Percentiles rank a stretch among this genome's conserved stretches.
phyloP scores from a whole-genome alignment of 2,888 invertebrate genomes.

The Gnatocerus cornutus region DNA sequence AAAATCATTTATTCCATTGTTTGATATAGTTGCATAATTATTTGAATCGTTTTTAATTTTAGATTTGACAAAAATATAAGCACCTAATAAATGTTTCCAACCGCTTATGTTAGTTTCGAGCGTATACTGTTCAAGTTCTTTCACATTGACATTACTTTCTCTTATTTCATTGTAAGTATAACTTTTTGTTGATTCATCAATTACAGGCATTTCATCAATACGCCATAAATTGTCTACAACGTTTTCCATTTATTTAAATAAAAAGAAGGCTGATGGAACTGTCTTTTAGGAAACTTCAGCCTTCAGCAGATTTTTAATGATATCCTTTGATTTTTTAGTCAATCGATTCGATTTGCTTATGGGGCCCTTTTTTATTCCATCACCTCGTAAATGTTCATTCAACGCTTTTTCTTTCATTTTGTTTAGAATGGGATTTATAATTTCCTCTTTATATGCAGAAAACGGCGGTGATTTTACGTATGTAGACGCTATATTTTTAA shows the following conservation, averaged over 20 bases:
- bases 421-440: constrained; percentile 24
- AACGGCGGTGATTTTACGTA: constrained; percentile 33
- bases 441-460: constrained; percentile 37
- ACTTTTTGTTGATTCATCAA: constrained; percentile 19
- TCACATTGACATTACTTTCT: constrained; percentile 23
- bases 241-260: constrained; percentile 9
- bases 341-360: constrained; percentile 3
- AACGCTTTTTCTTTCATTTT: constrained; percentile 32
- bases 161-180: constrained; percentile 27
- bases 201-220: constrained; percentile 21
- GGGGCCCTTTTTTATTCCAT: constrained; percentile 6
- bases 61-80: constrained; percentile 11
- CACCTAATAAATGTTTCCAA: constrained; percentile 11
- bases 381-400: constrained; percentile 24
- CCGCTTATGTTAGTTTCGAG: constrained; percentile 23
- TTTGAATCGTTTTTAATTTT: constrained; percentile 2
- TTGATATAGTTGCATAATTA: background rate
- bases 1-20: constrained; percentile 22
- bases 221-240: constrained; percentile 23
- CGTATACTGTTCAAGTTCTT: constrained; percentile 24
- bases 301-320: constrained; percentile 8
- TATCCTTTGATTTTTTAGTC: constrained; percentile 12
- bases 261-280: no score
- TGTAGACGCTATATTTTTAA: constrained; percentile 36
- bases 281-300: background rate